Evolutionary conservation across 2,797 vertebrate genomes (phyloP).

Genomic region (Poeciliopsis turneri): DNA sequence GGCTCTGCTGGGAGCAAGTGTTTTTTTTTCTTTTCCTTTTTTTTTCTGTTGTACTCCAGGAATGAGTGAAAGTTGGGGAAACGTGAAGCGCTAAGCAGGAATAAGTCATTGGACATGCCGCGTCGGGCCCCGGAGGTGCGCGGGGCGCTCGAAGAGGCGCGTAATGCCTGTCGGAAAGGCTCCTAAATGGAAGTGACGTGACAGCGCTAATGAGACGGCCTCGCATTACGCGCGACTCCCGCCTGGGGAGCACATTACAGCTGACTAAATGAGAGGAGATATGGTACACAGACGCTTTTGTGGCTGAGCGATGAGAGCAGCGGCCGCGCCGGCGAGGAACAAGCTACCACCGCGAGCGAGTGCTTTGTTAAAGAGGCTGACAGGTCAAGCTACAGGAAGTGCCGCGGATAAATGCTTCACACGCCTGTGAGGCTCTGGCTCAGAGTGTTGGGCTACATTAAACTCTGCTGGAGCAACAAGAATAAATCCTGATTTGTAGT

Average conservation of each 20-base stretch:
- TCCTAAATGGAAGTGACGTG: conserved; percentile 78
- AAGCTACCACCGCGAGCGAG: conserved; percentile 46
- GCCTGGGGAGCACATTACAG: conserved; percentile 68
- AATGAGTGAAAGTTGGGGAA: conserved; percentile 75
- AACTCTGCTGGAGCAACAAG: neutral
- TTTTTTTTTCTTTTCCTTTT: conserved; percentile 29
- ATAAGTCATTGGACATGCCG: conserved; percentile 75
- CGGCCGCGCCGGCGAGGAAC: conserved; percentile 50
- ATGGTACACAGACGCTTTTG: conserved; percentile 68
- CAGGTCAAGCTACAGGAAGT: conserved; percentile 50
- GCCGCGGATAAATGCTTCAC: conserved; percentile 35
- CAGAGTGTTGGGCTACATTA: neutral
- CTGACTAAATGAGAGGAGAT: conserved; percentile 76
- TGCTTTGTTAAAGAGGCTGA: conserved; percentile 64
- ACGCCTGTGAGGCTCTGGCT: neutral
- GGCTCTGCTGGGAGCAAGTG: conserved; percentile 77
- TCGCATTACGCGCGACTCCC: conserved; percentile 67
- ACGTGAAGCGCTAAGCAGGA: conserved; percentile 67
- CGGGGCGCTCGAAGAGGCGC: conserved; percentile 53
- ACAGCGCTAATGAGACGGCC: conserved; percentile 75
- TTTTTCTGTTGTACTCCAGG: conserved; percentile 57
- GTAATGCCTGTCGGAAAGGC: conserved; percentile 60
- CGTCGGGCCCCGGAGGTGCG: conserved; percentile 58
- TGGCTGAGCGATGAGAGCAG: conserved; percentile 61
- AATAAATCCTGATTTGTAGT: neutral